Evolutionary conservation across 1,140 invertebrate genomes (phyloP).

Genomic region (Heliconius hermathena): DNA sequence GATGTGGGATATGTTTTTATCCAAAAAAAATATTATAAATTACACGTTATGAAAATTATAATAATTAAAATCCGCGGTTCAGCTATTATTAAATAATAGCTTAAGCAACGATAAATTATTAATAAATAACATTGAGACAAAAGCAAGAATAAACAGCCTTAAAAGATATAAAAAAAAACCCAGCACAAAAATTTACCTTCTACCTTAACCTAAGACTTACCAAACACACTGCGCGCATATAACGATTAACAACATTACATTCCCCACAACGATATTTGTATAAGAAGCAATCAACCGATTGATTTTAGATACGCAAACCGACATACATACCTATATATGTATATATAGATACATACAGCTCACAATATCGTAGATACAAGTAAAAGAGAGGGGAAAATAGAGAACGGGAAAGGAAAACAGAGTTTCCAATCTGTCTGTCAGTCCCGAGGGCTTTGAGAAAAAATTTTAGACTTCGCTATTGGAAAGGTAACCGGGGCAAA

Average conservation of each 20-base stretch:
- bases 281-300: neutral
- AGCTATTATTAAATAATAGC: no score
- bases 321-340: neutral
- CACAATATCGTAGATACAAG: neutral
- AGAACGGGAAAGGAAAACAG: constrained; percentile 2
- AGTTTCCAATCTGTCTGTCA: constrained; percentile 17
- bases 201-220: neutral
- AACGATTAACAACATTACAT: neutral
- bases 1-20: no score
- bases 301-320: neutral
- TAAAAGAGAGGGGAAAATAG: neutral
- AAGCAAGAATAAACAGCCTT: no score
- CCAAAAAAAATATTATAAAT: no score
- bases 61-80: no score
- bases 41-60: no score
- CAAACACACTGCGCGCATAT: neutral
- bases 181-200: no score
- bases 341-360: neutral
- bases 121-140: no score
- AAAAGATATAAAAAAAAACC: no score
- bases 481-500: constrained; percentile 1
- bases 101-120: no score
- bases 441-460: constrained; percentile 1
- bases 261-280: neutral
- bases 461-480: constrained; percentile 7